A percentile compares a stretch with the other conserved stretches of the same genome.
Conservation (phyloP, 2,888 invertebrate genomes). For the Drosophila prostipennis region DNA sequence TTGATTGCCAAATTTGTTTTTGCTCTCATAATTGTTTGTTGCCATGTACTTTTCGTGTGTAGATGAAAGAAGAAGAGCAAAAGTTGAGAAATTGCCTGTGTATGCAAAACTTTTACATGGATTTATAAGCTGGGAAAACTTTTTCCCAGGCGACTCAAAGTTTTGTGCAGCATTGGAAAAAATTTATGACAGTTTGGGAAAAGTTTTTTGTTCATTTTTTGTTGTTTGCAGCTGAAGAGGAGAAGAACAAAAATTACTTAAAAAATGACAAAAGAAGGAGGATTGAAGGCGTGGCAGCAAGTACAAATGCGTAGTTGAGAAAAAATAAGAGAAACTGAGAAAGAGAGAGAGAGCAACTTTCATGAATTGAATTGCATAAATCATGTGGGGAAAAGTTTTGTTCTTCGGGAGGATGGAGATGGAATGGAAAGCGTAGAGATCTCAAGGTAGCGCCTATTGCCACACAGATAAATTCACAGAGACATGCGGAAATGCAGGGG, state of each 20-base stretch:
- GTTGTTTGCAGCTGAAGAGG: slow-evolving; percentile 3
- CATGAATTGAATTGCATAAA: slow-evolving; percentile 81
- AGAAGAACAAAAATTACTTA: slow-evolving; percentile 38
- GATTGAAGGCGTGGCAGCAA: slow-evolving; percentile 55
- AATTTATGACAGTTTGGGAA: slow-evolving; percentile 80
- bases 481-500: slow-evolving; percentile 69
- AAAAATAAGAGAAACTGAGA: slow-evolving; percentile 5
- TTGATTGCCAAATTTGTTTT: slow-evolving; percentile 43
- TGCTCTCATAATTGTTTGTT: slow-evolving; percentile 58
- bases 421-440: slow-evolving; percentile 1
- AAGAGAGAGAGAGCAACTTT: slow-evolving; percentile 62
- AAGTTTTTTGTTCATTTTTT: slow-evolving; percentile 58
- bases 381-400: slow-evolving; percentile 62
- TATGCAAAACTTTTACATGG: slow-evolving; percentile 76
- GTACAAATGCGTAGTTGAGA: slow-evolving; percentile 36
- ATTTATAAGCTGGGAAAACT: slow-evolving; percentile 77
- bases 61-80: slow-evolving; percentile 3
- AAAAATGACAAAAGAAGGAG: slow-evolving; percentile 36
- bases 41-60: slow-evolving; percentile 15
- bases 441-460: slow-evolving; percentile 15
- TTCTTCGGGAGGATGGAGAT: slow-evolving; percentile 26
- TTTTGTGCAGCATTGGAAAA: slow-evolving; percentile 70
- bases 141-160: slow-evolving; percentile 59
- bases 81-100: slow-evolving; percentile 49
- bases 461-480: slow-evolving; percentile 43